Percentiles rank a stretch among this genome's conserved stretches.
phyloP scores from a whole-genome alignment of 1,140 invertebrate genomes.

The Chionoecetes opilio region DNA sequence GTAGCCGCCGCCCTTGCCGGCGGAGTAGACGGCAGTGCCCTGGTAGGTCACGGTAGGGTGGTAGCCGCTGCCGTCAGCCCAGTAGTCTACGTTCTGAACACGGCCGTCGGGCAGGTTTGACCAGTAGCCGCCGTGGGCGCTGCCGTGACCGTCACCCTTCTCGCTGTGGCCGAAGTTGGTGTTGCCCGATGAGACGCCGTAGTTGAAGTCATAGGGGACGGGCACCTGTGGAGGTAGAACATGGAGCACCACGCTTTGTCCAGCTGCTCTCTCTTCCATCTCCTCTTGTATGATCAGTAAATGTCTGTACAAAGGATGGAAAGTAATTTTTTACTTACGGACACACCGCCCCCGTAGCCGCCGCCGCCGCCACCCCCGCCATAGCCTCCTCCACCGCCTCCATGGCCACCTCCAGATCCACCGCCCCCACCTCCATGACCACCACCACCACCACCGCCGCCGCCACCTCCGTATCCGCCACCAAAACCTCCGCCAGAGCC shows the following conservation, averaged over 20 bases:
- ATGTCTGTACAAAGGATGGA: not conserved
- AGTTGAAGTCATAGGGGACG: conserved; percentile 77
- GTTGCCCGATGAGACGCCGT: conserved; percentile 79
- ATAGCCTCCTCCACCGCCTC: not conserved
- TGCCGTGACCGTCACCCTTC: conserved; percentile 78
- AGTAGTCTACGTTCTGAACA: conserved; percentile 79
- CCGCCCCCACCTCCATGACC: not conserved
- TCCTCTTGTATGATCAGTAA: not conserved
- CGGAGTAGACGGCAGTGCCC: conserved; percentile 75
- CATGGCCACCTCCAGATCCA: not conserved
- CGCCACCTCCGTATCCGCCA: not conserved
- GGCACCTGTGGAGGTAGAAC: conserved; percentile 67
- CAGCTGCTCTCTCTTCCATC: not conserved
- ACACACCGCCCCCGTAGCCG: not conserved
- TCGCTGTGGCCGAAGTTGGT: conserved; percentile 80
- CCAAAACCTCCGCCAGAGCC: too few relatives aligned
- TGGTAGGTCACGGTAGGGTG: conserved; percentile 76
- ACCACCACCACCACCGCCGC: conserved; percentile 16
- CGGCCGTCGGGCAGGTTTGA: conserved; percentile 81
- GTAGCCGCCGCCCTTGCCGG: conserved; percentile 6
- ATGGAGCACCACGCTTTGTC: not conserved
- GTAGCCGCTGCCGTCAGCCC: conserved; percentile 76
- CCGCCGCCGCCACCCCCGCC: not conserved
- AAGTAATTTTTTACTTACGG: not conserved
- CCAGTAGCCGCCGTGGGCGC: conserved; percentile 78